Base-by-base conservation (phyloP, 1,140 invertebrate genomes). In the Parasteatoda tepidariorum region DNA sequence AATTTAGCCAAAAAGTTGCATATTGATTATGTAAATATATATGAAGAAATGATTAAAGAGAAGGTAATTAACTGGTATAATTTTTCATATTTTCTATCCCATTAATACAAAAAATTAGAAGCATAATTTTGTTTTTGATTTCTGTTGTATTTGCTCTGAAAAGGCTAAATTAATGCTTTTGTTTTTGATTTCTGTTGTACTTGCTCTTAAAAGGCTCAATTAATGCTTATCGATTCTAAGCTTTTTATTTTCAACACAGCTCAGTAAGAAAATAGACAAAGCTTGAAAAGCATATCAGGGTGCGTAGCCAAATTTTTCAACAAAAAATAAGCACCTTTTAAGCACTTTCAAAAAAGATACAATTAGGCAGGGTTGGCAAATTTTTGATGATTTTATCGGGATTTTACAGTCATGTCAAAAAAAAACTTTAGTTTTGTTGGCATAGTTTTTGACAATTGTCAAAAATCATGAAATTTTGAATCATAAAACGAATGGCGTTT, bases 21-120 rank as follows among this genome's bases (percentile, higher is more conserved):
- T 1, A 83, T 88, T 4, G 62, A 85, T 30, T 48, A 54, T 54
- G 79, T 89, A 2, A 86, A 89, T 78, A 79, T 88, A 22, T 87
- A 87, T 78, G 67, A 84, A 22, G 70, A 84, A 22, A 88, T 89
- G 86, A 74, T 85, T 66, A 86, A 88, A 26, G 15, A 76, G 59
- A 67, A 86, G 28, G 83, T 84, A 84, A 41, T 5, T 3, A 3
- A 2, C 13, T 71, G 3, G 3, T 41, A 22, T 24, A 26, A 5
- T 30, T 15, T 71, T 3, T 22, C 3, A 7, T 24, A 24, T 22
- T n/a, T 61, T 13, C n/a, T 61, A 22, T 24, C 26, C 11, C 3
- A n/a, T n/a, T 13, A 13, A 61, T n/a, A 61, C 3, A 22, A 24
- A 61, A 4, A 61, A 61, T 18, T 24, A 18, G 13, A n/a, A 61